These are phyloP conservation scores for Rhorus exstirpatorius DNA, from an alignment of 2,888 invertebrate genomes.

Conservation along the genomic window DNA sequence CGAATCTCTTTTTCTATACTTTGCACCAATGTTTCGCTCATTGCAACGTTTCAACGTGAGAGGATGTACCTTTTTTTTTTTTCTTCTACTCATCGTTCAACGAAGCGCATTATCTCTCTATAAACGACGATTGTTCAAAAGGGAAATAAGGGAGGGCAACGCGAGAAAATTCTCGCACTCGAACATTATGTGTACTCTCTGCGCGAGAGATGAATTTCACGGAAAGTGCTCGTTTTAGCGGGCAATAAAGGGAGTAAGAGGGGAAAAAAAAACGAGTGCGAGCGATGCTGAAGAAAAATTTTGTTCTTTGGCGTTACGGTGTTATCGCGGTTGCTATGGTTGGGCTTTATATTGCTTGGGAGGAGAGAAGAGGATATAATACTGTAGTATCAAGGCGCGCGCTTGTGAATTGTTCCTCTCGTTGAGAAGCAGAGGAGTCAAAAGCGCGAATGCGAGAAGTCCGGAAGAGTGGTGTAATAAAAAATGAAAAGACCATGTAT, in stretches of 20 bases:
- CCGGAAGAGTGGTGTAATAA: constrained; percentile 60
- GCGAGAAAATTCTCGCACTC: constrained; percentile 29
- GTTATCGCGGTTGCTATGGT: constrained; percentile 36
- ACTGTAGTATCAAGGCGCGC: constrained; percentile 62
- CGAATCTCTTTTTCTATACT: not conserved
- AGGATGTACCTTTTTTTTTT: constrained; percentile 7
- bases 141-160: too few relatives aligned
- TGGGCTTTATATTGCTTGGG: constrained; percentile 15
- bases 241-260: constrained; percentile 10
- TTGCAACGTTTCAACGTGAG: constrained; percentile 14
- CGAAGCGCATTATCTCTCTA: not conserved
- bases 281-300: constrained; percentile 53
- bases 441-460: constrained; percentile 60
- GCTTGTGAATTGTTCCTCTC: constrained; percentile 58
- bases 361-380: constrained; percentile 27
- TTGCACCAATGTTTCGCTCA: not conserved
- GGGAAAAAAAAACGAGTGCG: not conserved
- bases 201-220: constrained; percentile 56
- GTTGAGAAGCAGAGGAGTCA: constrained; percentile 37
- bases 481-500: constrained; percentile 41
- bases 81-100: not conserved
- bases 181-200: constrained; percentile 17
- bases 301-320: constrained; percentile 28
- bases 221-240: constrained; percentile 61
- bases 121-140: constrained; percentile 39